phyloP scores from a whole-genome alignment of 2,113 vertebrate genomes.

The Tragelaphus buxtoni region DNA sequence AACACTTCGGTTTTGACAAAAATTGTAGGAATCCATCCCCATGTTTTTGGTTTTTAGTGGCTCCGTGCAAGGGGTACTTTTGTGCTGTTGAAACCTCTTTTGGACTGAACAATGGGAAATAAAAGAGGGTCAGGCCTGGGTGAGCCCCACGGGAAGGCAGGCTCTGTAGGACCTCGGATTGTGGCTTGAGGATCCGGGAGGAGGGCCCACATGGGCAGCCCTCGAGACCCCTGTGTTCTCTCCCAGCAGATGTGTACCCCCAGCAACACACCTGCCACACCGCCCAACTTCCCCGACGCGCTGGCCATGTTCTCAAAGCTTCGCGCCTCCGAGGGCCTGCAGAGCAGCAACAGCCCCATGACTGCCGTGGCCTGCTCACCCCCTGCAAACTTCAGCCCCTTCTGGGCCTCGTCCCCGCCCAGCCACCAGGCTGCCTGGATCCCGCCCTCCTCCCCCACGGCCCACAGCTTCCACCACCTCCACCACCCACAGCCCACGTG shows the following conservation, averaged over 20 bases:
- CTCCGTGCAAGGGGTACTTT: too few species aligned
- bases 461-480: slow-evolving; percentile 81
- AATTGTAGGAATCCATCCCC: neutral
- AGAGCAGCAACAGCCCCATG: slow-evolving; percentile 79
- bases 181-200: neutral
- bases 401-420: slow-evolving; percentile 92
- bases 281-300: slow-evolving; percentile 95
- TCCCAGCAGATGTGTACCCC: slow-evolving; percentile 93
- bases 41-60: neutral
- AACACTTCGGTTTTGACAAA: neutral
- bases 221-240: neutral
- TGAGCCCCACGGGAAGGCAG: neutral
- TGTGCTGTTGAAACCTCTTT: neutral
- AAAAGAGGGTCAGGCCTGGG: neutral
- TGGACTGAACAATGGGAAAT: neutral
- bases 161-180: rapidly evolving
- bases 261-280: slow-evolving; percentile 95
- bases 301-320: slow-evolving; percentile 98
- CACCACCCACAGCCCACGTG: slow-evolving; percentile 87
- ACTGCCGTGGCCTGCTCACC: slow-evolving; percentile 89
- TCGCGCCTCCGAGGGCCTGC: slow-evolving; percentile 86
- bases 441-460: slow-evolving; percentile 87
- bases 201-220: rapidly evolving
- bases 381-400: slow-evolving; percentile 84
- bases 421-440: slow-evolving; percentile 88